Evolutionary conservation across 2,888 invertebrate genomes (phyloP).

Genomic region (Embidobia sp.): DNA sequence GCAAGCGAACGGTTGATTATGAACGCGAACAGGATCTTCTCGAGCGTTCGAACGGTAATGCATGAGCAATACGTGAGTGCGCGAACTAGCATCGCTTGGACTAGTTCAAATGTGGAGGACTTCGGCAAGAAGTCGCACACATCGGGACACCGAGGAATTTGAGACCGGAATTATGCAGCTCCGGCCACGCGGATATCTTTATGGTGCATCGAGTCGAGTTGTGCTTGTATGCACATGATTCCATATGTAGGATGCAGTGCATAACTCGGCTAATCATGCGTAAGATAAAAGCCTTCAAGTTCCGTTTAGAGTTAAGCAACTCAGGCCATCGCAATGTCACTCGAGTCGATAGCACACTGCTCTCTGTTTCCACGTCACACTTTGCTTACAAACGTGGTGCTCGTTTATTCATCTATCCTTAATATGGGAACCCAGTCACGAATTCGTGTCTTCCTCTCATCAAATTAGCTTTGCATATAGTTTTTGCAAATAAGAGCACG

Average conservation of each 20-base stretch:
- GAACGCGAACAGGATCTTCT: slow-evolving; percentile 60
- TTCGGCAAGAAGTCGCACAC: slow-evolving; percentile 34
- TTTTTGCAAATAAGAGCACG: slow-evolving; percentile 1
- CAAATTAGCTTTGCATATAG: slow-evolving; percentile 9
- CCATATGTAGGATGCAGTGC: slow-evolving; percentile 55
- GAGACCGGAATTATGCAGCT: slow-evolving; percentile 59
- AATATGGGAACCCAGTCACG: neutral
- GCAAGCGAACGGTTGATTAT: slow-evolving; percentile 47
- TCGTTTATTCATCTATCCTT: slow-evolving; percentile 6
- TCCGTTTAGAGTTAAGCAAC: slow-evolving; percentile 20
- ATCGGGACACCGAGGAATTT: slow-evolving; percentile 55
- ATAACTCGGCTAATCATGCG: slow-evolving; percentile 57
- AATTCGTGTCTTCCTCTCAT: slow-evolving; percentile 11
- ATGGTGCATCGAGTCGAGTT: slow-evolving; percentile 57
- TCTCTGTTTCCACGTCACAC: slow-evolving; percentile 5
- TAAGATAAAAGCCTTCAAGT: slow-evolving; percentile 46
- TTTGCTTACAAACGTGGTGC: neutral
- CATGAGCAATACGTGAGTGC: slow-evolving; percentile 41
- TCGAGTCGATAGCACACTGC: slow-evolving; percentile 7
- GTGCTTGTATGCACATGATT: slow-evolving; percentile 29
- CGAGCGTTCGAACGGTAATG: slow-evolving; percentile 61
- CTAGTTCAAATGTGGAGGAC: slow-evolving; percentile 44
- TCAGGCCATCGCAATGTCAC: slow-evolving; percentile 4
- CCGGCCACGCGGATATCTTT: slow-evolving; percentile 51
- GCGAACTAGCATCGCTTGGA: slow-evolving; percentile 47